phyloP scores from a whole-genome alignment of 1,140 invertebrate genomes.

The Mya arenaria region DNA sequence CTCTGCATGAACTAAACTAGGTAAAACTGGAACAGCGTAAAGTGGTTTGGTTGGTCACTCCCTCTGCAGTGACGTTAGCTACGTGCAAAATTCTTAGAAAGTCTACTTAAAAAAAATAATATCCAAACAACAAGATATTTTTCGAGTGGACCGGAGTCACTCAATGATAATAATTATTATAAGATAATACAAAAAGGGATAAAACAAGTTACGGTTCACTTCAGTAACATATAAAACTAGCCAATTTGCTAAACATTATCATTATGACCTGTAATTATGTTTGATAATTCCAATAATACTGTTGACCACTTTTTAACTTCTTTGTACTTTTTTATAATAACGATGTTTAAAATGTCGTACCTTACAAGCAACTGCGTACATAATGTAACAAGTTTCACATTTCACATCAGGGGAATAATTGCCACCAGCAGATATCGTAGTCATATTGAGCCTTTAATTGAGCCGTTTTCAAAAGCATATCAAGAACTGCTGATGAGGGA shows the following conservation, averaged over 20 bases:
- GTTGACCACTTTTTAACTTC: neutral
- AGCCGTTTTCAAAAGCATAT: constrained; percentile 65
- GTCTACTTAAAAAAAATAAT: too few relatives aligned
- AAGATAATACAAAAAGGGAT: too few relatives aligned
- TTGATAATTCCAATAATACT: neutral
- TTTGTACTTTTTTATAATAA: neutral
- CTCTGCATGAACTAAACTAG: neutral
- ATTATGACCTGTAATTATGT: neutral
- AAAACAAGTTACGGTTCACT: too few relatives aligned
- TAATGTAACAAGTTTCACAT: neutral
- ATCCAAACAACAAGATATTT: too few relatives aligned
- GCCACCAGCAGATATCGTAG: neutral
- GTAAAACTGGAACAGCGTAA: neutral
- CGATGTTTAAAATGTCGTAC: neutral
- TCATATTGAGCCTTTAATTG: constrained; percentile 50
- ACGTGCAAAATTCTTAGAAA: too few relatives aligned
- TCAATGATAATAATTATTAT: too few relatives aligned
- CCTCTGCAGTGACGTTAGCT: too few relatives aligned
- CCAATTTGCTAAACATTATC: too few relatives aligned
- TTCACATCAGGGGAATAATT: constrained; percentile 70
- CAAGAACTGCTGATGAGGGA: constrained; percentile 61
- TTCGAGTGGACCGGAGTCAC: too few relatives aligned
- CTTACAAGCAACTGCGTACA: neutral
- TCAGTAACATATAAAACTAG: too few relatives aligned
- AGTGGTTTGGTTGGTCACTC: too few relatives aligned